A percentile compares a stretch with the other conserved stretches of the same genome.
Conservation (phyloP, 2,888 invertebrate species). For the Chalcis sispes region DNA sequence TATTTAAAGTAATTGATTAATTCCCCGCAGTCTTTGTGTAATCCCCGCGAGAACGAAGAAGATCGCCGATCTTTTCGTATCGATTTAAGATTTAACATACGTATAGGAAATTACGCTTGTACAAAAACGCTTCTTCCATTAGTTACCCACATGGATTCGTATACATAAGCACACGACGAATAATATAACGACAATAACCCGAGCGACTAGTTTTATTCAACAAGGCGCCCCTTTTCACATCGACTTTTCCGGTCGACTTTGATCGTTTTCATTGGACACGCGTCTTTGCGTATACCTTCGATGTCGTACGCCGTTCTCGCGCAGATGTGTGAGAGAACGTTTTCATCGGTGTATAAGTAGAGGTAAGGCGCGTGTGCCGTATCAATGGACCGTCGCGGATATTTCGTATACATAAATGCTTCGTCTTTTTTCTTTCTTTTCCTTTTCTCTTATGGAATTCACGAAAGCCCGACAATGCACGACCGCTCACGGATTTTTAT, state of each 20-base stretch:
- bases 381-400: constrained; percentile 17
- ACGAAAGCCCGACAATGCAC: constrained; percentile 29
- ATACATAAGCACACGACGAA: too few relatives aligned
- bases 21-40: too few relatives aligned
- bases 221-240: constrained; percentile 1
- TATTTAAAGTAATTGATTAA: too few relatives aligned
- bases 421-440: too few relatives aligned
- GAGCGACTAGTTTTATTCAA: not conserved
- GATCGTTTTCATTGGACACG: not conserved
- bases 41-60: constrained; percentile 20
- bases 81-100: not conserved
- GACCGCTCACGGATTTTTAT: constrained; percentile 32
- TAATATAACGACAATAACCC: too few relatives aligned
- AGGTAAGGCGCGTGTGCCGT: constrained; percentile 29
- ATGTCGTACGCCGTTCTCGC: not conserved
- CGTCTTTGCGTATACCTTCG: not conserved
- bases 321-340: constrained; percentile 15
- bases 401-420: not conserved
- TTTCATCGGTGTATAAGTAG: not conserved
- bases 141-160: not conserved
- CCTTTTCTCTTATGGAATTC: too few relatives aligned
- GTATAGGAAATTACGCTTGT: constrained; percentile 13
- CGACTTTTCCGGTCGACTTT: constrained; percentile 36
- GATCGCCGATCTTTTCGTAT: not conserved
- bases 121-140: too few relatives aligned